Percentiles rank a stretch among this genome's conserved stretches.
Evolutionary conservation across 2,888 invertebrate genomes (phyloP).

Genomic region (Bembecia ichneumoniformis): DNA sequence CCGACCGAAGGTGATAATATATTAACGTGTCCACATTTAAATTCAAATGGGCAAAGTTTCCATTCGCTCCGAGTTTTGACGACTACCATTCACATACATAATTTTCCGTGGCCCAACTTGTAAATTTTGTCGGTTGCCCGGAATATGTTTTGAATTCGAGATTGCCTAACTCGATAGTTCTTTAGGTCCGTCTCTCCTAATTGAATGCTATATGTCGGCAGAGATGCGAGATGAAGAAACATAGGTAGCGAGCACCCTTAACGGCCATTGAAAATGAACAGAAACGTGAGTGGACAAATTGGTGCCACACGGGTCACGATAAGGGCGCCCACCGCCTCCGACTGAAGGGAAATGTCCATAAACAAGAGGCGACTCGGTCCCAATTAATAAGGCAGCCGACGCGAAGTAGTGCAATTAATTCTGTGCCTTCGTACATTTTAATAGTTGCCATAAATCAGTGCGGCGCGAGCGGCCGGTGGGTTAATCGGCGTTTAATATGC

Average conservation of each 20-base stretch:
- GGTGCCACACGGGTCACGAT: slow-evolving; percentile 61
- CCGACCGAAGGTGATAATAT: slow-evolving; percentile 46
- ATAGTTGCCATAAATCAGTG: slow-evolving; percentile 70
- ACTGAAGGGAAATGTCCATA: slow-evolving; percentile 63
- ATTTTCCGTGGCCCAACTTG: slow-evolving; percentile 53
- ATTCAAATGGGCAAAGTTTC: slow-evolving; percentile 60
- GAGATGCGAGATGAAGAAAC: slow-evolving; percentile 19
- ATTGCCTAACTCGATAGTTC: slow-evolving; percentile 13
- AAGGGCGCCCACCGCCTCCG: slow-evolving; percentile 34
- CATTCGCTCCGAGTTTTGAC: slow-evolving; percentile 26
- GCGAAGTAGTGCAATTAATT: slow-evolving; percentile 71
- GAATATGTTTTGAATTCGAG: slow-evolving; percentile 34
- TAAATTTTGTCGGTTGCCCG: slow-evolving; percentile 34
- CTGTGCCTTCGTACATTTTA: slow-evolving; percentile 70
- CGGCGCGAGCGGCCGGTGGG: slow-evolving; percentile 52
- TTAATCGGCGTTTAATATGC: slow-evolving; percentile 71
- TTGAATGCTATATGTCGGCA: too few relatives aligned
- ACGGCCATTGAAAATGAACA: slow-evolving; percentile 62
- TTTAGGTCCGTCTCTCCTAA: too few relatives aligned
- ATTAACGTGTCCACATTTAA: slow-evolving; percentile 54
- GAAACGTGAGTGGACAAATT: slow-evolving; percentile 68
- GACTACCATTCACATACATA: slow-evolving; percentile 48
- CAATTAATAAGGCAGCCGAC: slow-evolving; percentile 69
- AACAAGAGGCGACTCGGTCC: slow-evolving; percentile 67
- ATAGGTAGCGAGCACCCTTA: slow-evolving; percentile 55